Base-by-base conservation (phyloP, 30 jellyfish, hydroid and myxozoan genomes). In the Clytia hemisphaerica region DNA sequence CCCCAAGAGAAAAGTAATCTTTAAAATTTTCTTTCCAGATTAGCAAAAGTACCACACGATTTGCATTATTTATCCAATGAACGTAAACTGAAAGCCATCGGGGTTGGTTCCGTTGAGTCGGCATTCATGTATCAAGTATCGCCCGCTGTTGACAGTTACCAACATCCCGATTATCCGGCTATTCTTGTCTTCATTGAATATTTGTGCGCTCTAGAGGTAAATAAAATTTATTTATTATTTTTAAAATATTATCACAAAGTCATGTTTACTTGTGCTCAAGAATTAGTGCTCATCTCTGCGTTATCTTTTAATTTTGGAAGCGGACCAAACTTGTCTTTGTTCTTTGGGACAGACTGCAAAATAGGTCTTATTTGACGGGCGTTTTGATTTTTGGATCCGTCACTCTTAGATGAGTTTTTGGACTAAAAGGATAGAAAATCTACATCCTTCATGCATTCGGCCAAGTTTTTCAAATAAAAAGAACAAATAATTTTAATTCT, bases 101-200 rank as follows among this genome's bases (percentile, higher is more conserved):
- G 97, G 19, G 64, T 88, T 67, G 97, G 97, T 6, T 81, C 94
- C 4, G 97, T 88, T 1, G 94, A 80, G 69, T 88, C 97, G 10
- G 70, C 93, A 1, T 88, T 73, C 65, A 37, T 88, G 50, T 37
- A 14, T 50, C 97, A 79, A 44, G 33, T 93, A 0, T 35, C 93
- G 24, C 88, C 94, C 14, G 92, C 83, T 31, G 77, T 88, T 44
- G 58, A 75, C 33, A 57, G 78, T 31, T 88, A 58, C 66, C 57
- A 48, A 6, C 92, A 88, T 61, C 78, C 79, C 4, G 97, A 88
- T 71, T 88, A 79, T 57, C 90, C 97, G 3, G 75, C 94, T 6
- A 71, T 88, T 29, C 75, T 88, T 9, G 97, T 88, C 12, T 78
- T 88, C 32, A 73, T 78, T 33, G 94, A 88, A 58, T 88, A 88